Evolutionary conservation across 1,140 invertebrate genomes (phyloP), one percentile per base, ranked within the genome.

Genomic region (Carcinoscorpius rotundicauda): DNA sequence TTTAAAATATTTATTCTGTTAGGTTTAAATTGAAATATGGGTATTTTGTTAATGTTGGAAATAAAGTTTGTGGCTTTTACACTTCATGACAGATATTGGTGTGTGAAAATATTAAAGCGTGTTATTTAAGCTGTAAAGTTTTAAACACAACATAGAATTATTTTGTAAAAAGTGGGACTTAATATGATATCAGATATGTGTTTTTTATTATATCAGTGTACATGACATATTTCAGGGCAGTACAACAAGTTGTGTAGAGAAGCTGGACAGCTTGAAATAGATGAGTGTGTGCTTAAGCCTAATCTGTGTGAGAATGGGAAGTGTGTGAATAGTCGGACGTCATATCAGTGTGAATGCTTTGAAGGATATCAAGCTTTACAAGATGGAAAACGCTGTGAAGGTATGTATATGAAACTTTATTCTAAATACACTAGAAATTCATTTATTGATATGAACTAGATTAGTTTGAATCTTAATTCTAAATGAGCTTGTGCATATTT

Each of bases 241-340:
- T 75, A 79, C 64, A 67, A 61, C 49, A 69, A 73, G 52, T 65
- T 79, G n/a, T 80, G 79, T 67, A 64, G 70, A 51, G 66, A 61
- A 51, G 66, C 49, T 48, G 8, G 58, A 29, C 49, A 58, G 52
- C n/a, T 64, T 11, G 64, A 68, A n/a, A 68, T 96, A 51, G 86
- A 97, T 75, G 93, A 97, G 76, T 97, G 93, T 74, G 67, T 65
- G 48, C 56, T 68, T 5, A 51, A 64, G 9, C 52, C 55, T 48
- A 55, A 61, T 56, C 57, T 73, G 29, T 71, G 69, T 51, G 68
- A 72, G 6, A 75, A 87, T 65, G 92, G 93, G 0, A 79, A 83
- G 10, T 96, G 93, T 75, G 81, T 88, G 5, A 97, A 97, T 74
- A 84, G 84, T 1, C 85, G 86, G 0, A 93, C 93, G 4, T 90